Percentiles rank a stretch among this genome's conserved stretches.
These are phyloP conservation scores for Ctenomys sociabilis DNA, from an alignment of 2,113 vertebrate genomes.

Conservation along the genomic window DNA sequence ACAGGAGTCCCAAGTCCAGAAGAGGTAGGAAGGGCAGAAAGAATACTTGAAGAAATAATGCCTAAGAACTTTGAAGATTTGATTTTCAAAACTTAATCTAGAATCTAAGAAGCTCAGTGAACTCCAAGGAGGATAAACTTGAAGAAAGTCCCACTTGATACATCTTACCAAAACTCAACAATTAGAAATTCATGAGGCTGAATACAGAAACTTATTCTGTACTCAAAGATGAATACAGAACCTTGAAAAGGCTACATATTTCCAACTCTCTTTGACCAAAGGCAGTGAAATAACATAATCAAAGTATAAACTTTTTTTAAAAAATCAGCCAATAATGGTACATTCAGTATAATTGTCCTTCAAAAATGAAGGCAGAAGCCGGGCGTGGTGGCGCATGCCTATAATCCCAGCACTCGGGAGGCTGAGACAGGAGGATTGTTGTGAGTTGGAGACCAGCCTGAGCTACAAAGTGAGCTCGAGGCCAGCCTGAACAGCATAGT, in stretches of 20 bases:
- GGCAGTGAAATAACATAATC: neutral
- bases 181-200: neutral
- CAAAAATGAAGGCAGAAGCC: neutral
- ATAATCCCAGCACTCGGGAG: too few species aligned
- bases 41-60: neutral
- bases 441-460: too few species aligned
- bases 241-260: neutral
- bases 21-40: neutral
- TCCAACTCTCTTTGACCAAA: neutral
- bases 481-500: too few species aligned
- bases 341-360: neutral
- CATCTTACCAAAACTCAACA: neutral
- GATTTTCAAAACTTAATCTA: neutral
- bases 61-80: neutral
- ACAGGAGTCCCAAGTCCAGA: neutral
- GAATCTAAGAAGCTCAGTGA: neutral
- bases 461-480: too few species aligned
- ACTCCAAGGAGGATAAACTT: neutral
- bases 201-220: neutral
- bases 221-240: neutral
- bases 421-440: too few species aligned
- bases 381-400: too few species aligned
- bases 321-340: neutral
- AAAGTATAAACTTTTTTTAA: neutral
- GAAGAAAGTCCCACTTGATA: neutral